These are phyloP conservation scores for Drosophila pruinosa DNA, from an alignment of 1,140 invertebrate species.

Conservation along the genomic window DNA sequence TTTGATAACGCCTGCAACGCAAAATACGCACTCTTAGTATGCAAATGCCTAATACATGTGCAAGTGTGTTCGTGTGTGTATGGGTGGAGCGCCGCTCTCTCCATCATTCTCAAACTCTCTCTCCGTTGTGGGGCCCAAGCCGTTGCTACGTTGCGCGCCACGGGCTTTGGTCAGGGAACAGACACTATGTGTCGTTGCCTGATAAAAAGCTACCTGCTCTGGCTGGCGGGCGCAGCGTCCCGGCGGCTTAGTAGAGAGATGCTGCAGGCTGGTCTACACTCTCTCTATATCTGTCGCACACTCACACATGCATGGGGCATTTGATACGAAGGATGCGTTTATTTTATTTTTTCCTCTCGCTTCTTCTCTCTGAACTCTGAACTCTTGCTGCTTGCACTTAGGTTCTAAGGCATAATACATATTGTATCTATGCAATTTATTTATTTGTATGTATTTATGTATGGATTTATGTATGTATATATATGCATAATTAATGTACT, in stretches of 20 bases:
- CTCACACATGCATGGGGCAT: constrained; percentile 49
- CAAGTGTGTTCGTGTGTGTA: constrained; percentile 32
- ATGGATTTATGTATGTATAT: constrained; percentile 13
- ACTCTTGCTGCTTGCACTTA: constrained; percentile 41
- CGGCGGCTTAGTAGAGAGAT: constrained; percentile 56
- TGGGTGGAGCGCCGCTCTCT: constrained; percentile 33
- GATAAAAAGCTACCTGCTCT: constrained; percentile 15
- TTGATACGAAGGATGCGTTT: constrained; percentile 6
- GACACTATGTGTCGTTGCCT: constrained; percentile 56
- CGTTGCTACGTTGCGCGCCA: constrained; percentile 42
- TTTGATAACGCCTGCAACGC: constrained; percentile 42
- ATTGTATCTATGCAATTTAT: constrained; percentile 43
- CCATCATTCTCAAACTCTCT: constrained; percentile 77
- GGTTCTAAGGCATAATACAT: constrained; percentile 65
- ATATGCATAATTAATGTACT: constrained; percentile 40
- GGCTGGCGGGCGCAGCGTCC: constrained; percentile 40
- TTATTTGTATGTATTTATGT: constrained; percentile 29
- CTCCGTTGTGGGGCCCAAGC: constrained; percentile 60
- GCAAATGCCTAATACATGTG: constrained; percentile 51
- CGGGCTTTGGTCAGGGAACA: neutral
- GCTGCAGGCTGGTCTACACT: constrained; percentile 26
- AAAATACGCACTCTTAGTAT: constrained; percentile 33
- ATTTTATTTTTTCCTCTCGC: neutral
- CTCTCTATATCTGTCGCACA: constrained; percentile 15
- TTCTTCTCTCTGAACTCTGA: constrained; percentile 2